Evolutionary conservation across 2,113 vertebrate genomes (phyloP).

Genomic region (Phyllostomus hastatus): DNA sequence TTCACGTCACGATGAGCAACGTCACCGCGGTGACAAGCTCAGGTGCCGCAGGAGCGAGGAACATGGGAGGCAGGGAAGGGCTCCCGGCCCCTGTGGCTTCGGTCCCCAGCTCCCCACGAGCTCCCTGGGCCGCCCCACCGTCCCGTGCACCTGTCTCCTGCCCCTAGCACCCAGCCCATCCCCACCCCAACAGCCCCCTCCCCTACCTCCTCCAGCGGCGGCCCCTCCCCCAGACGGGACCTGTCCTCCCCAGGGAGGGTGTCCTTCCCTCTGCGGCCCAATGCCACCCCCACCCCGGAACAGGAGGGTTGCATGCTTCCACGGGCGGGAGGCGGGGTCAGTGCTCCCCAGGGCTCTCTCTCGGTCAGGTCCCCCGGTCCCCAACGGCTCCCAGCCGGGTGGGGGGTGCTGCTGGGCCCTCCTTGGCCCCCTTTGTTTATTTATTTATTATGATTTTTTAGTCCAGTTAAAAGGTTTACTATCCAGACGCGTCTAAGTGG

Average conservation of each 20-base stretch:
- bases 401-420: slow-evolving; percentile 20
- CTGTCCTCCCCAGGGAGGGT: no score
- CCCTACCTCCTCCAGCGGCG: background rate
- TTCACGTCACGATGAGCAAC: background rate
- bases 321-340: background rate
- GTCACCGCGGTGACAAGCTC: background rate
- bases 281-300: background rate
- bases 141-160: background rate
- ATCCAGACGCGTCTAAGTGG: slow-evolving; percentile 89
- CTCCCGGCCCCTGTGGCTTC: background rate
- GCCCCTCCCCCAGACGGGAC: background rate
- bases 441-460: slow-evolving; percentile 83
- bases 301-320: background rate
- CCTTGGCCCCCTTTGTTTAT: slow-evolving; percentile 72
- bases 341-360: background rate
- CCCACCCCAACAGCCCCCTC: background rate
- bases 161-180: background rate
- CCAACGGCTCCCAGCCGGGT: background rate
- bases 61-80: background rate
- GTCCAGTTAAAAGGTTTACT: slow-evolving; percentile 93
- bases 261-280: background rate
- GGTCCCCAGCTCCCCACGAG: background rate
- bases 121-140: fast-evolving
- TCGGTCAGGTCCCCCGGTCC: background rate
- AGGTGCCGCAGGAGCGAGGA: fast-evolving